Evolutionary conservation across 53 echinoderm and acorn worm species (phyloP).

Genomic region (Antedon mediterranea): DNA sequence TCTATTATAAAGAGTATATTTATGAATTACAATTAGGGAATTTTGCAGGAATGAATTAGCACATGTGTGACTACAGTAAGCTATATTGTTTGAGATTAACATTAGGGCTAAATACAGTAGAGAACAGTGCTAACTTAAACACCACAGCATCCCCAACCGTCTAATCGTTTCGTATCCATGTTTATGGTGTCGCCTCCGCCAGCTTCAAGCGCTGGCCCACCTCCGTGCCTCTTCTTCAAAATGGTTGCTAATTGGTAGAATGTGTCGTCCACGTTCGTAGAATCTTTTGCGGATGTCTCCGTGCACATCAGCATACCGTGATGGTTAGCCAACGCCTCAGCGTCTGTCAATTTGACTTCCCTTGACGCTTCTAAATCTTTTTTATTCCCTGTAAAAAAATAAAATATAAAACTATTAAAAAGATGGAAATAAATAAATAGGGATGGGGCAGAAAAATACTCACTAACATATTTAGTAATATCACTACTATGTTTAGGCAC

Average conservation of each 20-base stretch:
- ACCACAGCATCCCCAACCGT: constrained; percentile 94
- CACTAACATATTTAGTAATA: too few species aligned
- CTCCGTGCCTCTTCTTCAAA: constrained; percentile 70
- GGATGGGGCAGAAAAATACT: not conserved
- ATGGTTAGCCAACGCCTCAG: constrained; percentile 63
- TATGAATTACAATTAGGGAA: too few species aligned
- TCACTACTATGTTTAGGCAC: too few species aligned
- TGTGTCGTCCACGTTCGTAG: constrained; percentile 88
- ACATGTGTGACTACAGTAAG: too few species aligned
- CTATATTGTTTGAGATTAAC: too few species aligned
- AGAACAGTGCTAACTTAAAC: too few species aligned
- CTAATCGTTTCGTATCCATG: constrained; percentile 67
- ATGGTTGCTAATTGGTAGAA: constrained; percentile 70
- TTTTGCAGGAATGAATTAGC: too few species aligned
- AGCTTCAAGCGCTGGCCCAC: constrained; percentile 53
- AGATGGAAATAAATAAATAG: not conserved
- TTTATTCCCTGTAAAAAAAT: constrained; percentile 49
- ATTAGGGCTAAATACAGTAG: too few species aligned
- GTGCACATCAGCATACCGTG: constrained; percentile 81
- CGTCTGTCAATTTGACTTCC: constrained; percentile 64
- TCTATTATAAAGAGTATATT: too few species aligned
- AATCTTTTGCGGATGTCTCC: constrained; percentile 93
- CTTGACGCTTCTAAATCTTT: constrained; percentile 71
- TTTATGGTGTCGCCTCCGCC: constrained; percentile 33
- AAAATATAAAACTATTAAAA: not conserved